A percentile compares a stretch with the other conserved stretches of the same genome.
Evolutionary conservation across 2,113 vertebrate genomes (phyloP).

Genomic region (Ancistrus triradiatus): DNA sequence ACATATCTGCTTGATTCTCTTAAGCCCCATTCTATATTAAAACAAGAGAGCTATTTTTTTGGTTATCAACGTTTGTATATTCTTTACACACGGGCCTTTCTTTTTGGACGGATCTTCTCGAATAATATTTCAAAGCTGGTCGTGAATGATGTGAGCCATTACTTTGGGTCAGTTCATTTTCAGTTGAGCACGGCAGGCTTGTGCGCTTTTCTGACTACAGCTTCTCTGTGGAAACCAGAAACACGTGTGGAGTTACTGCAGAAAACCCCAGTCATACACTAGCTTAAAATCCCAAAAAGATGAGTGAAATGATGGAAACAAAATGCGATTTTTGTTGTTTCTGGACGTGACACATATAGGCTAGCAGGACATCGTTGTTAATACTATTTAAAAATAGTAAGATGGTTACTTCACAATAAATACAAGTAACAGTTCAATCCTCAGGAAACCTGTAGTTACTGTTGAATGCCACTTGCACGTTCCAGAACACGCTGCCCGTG

Average conservation of each 20-base stretch:
- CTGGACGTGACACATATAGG: too few species aligned
- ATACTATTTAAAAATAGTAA: slow-evolving; percentile 15
- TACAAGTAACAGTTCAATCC: too few species aligned
- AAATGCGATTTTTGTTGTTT: too few species aligned
- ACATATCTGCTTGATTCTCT: too few species aligned
- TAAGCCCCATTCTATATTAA: too few species aligned
- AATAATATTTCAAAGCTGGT: neutral
- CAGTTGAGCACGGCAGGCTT: neutral
- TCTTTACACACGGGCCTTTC: neutral
- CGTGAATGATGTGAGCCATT: neutral
- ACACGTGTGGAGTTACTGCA: neutral
- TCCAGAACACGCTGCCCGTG: slow-evolving; percentile 65
- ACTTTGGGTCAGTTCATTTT: neutral
- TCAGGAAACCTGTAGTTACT: neutral
- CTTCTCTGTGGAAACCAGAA: slow-evolving; percentile 1
- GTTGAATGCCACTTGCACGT: slow-evolving; percentile 59
- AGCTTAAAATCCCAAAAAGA: neutral
- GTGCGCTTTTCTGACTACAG: neutral
- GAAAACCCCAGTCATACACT: too few species aligned
- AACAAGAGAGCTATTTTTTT: neutral
- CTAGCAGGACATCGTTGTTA: too few species aligned
- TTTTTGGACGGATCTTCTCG: neutral
- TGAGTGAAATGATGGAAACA: slow-evolving; percentile 49
- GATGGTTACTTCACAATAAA: neutral
- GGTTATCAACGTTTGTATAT: neutral